Evolutionary conservation across 2,888 invertebrate genomes (phyloP).

Genomic region (Melanophora roralis): DNA sequence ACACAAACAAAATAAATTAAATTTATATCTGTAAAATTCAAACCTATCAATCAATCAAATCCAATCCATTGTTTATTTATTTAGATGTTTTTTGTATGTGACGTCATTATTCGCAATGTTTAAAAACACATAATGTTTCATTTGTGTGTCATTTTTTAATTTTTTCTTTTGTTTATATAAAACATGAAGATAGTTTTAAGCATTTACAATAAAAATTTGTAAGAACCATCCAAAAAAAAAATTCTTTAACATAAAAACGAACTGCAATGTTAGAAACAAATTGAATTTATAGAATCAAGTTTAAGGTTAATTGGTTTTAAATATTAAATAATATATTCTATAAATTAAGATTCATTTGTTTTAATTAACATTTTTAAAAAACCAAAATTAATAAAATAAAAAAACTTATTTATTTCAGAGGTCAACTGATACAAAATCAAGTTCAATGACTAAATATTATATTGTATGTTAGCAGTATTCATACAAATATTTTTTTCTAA

Average conservation of each 20-base stretch:
- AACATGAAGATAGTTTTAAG: no score
- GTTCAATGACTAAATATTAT: background rate
- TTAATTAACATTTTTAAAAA: background rate
- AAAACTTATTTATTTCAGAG: background rate
- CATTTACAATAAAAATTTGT: background rate
- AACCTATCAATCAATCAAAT: background rate
- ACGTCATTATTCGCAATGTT: background rate
- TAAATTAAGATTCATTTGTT: background rate
- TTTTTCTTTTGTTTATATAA: no score
- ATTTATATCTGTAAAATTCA: no score
- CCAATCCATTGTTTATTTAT: no score
- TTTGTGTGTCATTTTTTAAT: no score
- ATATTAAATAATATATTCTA: background rate
- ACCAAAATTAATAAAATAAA: background rate
- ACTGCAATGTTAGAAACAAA: background rate
- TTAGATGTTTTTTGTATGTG: no score
- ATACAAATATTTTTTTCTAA: no score
- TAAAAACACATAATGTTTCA: background rate
- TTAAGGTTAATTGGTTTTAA: constrained; percentile 12
- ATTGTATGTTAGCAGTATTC: no score
- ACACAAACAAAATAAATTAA: no score
- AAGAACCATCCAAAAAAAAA: background rate
- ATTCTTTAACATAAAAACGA: background rate
- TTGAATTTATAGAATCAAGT: constrained; percentile 6
- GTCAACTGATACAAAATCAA: constrained; percentile 13